Base-by-base conservation (phyloP, 2,113 vertebrate genomes). In the Bucco capensis region DNA sequence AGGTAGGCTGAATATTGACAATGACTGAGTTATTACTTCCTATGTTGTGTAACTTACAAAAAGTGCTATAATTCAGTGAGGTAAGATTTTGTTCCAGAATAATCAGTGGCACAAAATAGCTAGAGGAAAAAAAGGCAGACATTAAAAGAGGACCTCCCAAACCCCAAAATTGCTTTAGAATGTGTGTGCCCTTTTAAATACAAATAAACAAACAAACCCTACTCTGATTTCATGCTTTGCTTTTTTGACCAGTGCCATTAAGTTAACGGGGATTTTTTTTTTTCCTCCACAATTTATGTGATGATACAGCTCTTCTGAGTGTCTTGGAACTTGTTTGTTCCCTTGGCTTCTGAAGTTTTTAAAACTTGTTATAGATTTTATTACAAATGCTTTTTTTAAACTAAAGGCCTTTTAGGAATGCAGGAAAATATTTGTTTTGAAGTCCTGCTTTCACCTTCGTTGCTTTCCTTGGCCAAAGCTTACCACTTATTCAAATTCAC, bases 401-500 rank as follows among this genome's bases (percentile, higher is more conserved):
- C 53, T 73, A 84, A 94, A 96, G 80, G 95, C 90, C 94, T 90
- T 93, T 95, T 86, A 96, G 94, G 92, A 96, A 96, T 96, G 94
- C 88, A 85, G 81, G 94, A 96, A 94, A 95, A 96, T 96, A 95
- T 96, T 96, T 96, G 91, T 93, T 96, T 96, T 97, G 94, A 96
- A 94, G 92, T 88, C 82, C 89, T 86, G 71, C 89, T 96, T 95
- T 95, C 90, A 97, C 93, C 89, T 95, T 96, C 37, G 0, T 64
- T 97, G 92, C 91, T 96, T 96, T 95, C 79, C 75, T 96, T 97
- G 96, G 96, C 86, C 88, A 86, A 81, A 38, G 16, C 54, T 92
- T 23, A 16, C 82, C 42, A 47, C 61, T 95, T 95, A 92, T 57
- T 92, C 86, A 96, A 91, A 95, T 92, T 95, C 90, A 87, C 83